Evolutionary conservation across 1,140 invertebrate genomes (phyloP).

Genomic region (Reticulitermes speratus): DNA sequence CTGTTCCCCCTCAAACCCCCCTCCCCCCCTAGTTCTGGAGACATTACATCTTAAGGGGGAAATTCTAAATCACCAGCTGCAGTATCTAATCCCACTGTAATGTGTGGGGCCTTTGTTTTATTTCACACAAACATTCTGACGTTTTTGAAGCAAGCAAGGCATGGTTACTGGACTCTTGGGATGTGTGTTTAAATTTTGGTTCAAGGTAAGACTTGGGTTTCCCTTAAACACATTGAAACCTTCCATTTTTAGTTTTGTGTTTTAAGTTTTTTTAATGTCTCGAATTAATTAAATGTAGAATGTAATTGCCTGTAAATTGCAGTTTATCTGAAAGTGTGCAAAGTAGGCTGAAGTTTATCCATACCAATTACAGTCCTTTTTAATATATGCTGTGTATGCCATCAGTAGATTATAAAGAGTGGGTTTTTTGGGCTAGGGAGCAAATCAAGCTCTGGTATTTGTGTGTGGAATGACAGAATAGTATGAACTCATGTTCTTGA

Average conservation of each 20-base stretch:
- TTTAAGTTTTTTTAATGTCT: conserved; percentile 37
- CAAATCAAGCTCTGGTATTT: conserved; percentile 32
- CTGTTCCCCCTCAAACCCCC: conserved; percentile 36
- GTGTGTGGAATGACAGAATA: conserved; percentile 26
- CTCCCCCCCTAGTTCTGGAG: conserved; percentile 53
- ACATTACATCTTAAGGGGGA: conserved; percentile 52
- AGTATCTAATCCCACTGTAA: conserved; percentile 29
- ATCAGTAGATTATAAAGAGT: conserved; percentile 33
- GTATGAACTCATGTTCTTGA: conserved; percentile 29
- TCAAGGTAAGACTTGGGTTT: conserved; percentile 38
- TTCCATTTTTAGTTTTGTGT: conserved; percentile 38
- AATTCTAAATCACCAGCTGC: conserved; percentile 35
- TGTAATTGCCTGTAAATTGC: conserved; percentile 36
- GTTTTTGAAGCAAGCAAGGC: conserved; percentile 31
- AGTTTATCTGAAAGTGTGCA: conserved; percentile 28
- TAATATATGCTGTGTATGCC: conserved; percentile 28
- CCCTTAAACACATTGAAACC: conserved; percentile 37
- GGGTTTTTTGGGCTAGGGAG: conserved; percentile 36
- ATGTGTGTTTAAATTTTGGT: conserved; percentile 39
- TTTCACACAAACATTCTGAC: conserved; percentile 24
- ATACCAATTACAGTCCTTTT: conserved; percentile 25
- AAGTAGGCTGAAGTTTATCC: conserved; percentile 24
- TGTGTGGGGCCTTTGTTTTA: conserved; percentile 29
- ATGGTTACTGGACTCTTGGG: conserved; percentile 34
- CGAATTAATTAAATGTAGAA: conserved; percentile 37